phyloP scores from a whole-genome alignment of 2,797 vertebrate species.

The Perodicticus potto region DNA sequence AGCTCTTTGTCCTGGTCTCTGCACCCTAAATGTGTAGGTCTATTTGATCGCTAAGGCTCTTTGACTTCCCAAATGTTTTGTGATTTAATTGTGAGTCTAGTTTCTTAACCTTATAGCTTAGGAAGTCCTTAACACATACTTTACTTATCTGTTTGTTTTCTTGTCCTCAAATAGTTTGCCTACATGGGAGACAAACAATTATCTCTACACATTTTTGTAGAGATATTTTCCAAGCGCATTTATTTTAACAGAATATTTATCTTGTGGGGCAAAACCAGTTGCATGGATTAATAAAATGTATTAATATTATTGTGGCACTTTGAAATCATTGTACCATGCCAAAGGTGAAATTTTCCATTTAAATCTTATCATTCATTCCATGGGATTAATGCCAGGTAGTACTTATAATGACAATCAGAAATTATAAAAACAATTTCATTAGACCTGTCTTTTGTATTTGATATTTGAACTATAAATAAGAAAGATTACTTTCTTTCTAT shows the following conservation, averaged over 20 bases:
- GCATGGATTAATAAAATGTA: slow-evolving; percentile 48
- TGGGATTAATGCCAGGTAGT: slow-evolving; percentile 81
- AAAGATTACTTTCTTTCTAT: slow-evolving; percentile 79
- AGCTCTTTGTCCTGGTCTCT: not conserved
- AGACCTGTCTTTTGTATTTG: slow-evolving; percentile 78
- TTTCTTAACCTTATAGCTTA: not conserved
- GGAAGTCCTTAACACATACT: not conserved
- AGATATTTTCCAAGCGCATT: not conserved
- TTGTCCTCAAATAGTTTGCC: not conserved
- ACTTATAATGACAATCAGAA: slow-evolving; percentile 77
- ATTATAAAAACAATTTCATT: slow-evolving; percentile 81
- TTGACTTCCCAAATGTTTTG: not conserved
- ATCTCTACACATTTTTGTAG: not conserved
- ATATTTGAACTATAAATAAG: slow-evolving; percentile 78
- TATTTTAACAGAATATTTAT: not conserved
- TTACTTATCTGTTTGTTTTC: not conserved
- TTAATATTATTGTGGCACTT: slow-evolving; percentile 61
- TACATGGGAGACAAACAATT: not conserved
- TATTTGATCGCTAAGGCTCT: not conserved
- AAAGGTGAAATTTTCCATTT: slow-evolving; percentile 79
- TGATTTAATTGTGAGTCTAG: not conserved
- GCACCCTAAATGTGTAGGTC: not conserved
- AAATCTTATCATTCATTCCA: slow-evolving; percentile 75
- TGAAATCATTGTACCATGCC: slow-evolving; percentile 64
- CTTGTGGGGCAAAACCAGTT: not conserved